Evolutionary conservation across 2,113 vertebrate genomes (phyloP), one percentile per base, ranked within the genome.

Genomic region (Zosterops borbonicus): DNA sequence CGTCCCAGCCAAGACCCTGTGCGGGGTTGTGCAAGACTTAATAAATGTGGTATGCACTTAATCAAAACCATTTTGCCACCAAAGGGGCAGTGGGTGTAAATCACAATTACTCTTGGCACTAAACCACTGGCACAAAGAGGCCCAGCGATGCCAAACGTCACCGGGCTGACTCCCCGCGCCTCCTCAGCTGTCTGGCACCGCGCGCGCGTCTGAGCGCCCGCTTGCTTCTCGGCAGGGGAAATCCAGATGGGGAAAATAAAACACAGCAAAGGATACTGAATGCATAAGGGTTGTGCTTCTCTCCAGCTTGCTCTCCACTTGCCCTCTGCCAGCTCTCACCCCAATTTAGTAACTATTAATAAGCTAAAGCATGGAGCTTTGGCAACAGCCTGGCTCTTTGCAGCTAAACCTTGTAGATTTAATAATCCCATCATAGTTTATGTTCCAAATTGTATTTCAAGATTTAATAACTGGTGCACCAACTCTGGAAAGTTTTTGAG

Each of bases 1-100:
- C 58, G 23, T 95, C 83, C 89, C 83, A 85, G 97, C 95, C 96
- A 92, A 96, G 93, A 85, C 96, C 96, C 68, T 71, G 90, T 80
- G 86, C 96, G 96, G 73, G n/a, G 84, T 92, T 96, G 93, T 95
- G 97, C 97, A 95, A 95, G 97, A 96, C 97, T 98, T 98, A 98
- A 98, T 98, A 98, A 98, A 98, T 18, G 87, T 97, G 97, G 97
- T 97, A 98, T 98, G 98, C 87, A 96, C 95, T 97, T 98, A 98
- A 98, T 98, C 98, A 98, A 98, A 98, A 98, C 98, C 98, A 98
- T 97, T 98, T 98, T 98, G 97, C 97, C 97, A 98, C 97, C 97
- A 96, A 97, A 98, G 95, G 96, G 96, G 97, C 93, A 86, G 83
- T 0, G 95, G 87, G 97, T 96, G 93, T 98, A 98, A 98, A 98